These are phyloP conservation scores for Heteropelma amictum DNA, from an alignment of 2,888 invertebrate genomes.

Conservation along the genomic window DNA sequence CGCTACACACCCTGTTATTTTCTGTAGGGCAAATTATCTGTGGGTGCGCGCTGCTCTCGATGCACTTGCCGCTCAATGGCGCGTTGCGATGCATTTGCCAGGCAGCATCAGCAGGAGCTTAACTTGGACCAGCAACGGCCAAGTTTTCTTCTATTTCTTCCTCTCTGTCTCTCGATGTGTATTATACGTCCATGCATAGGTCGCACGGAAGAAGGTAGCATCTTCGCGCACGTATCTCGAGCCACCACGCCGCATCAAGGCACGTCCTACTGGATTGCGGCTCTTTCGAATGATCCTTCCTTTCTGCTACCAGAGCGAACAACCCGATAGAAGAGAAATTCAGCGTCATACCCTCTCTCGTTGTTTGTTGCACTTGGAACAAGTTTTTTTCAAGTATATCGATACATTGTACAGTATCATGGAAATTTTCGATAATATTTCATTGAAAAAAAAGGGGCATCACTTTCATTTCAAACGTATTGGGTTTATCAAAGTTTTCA, in stretches of 20 bases:
- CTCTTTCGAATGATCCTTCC: slow-evolving; percentile 66
- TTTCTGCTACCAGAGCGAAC: slow-evolving; percentile 62
- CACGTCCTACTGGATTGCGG: slow-evolving; percentile 77
- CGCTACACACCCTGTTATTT: slow-evolving; percentile 75
- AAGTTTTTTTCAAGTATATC: background rate
- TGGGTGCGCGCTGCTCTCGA: slow-evolving; percentile 69
- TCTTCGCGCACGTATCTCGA: slow-evolving; percentile 76
- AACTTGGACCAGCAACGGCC: slow-evolving; percentile 36
- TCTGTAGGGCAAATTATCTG: slow-evolving; percentile 74
- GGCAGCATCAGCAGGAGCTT: slow-evolving; percentile 54
- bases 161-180: slow-evolving; percentile 19
- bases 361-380: background rate
- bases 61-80: slow-evolving; percentile 68
- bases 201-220: slow-evolving; percentile 75
- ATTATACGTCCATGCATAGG: slow-evolving; percentile 62
- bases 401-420: too few species aligned
- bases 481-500: too few species aligned
- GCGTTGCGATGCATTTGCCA: slow-evolving; percentile 29
- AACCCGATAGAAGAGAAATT: slow-evolving; percentile 27
- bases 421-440: too few species aligned
- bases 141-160: slow-evolving; percentile 13
- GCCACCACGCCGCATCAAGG: slow-evolving; percentile 76
- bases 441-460: too few species aligned
- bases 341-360: background rate
- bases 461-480: too few species aligned